A percentile compares a stretch with the other conserved stretches of the same genome.
Evolutionary conservation across 2,888 invertebrate genomes (phyloP).

Genomic region (Synergus japonicus): DNA sequence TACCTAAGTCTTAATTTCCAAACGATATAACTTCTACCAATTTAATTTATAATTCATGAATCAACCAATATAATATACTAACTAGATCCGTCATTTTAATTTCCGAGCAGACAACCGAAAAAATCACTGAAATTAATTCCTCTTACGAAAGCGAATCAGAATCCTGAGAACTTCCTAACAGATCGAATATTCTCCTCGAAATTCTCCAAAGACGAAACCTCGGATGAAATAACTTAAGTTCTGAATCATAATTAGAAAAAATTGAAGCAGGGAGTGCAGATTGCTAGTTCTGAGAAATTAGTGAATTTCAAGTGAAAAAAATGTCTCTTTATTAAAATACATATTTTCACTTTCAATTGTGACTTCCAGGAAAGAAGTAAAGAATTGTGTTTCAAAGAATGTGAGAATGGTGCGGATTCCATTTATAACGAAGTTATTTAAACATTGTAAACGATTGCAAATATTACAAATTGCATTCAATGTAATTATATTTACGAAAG

Average conservation of each 20-base stretch:
- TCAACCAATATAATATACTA: not conserved
- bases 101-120: not conserved
- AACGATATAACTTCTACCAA: not conserved
- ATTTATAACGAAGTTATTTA: not conserved
- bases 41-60: not conserved
- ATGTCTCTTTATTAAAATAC: conserved; percentile 16
- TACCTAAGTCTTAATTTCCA: not conserved
- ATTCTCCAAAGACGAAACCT: not conserved
- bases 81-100: not conserved
- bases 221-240: not conserved
- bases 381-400: not conserved
- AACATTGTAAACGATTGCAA: not conserved
- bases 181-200: not conserved
- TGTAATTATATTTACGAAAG: too few relatives aligned
- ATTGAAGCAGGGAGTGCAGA: not conserved
- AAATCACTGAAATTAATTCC: conserved; percentile 10
- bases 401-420: not conserved
- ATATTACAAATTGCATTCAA: not conserved
- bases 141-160: not conserved
- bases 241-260: not conserved
- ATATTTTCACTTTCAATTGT: conserved; percentile 10
- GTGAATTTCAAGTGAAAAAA: not conserved
- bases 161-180: conserved; percentile 4
- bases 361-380: conserved; percentile 5
- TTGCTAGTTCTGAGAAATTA: not conserved